Conservation (phyloP, 2,113 vertebrate species). For the Crotalus horridus region DNA sequence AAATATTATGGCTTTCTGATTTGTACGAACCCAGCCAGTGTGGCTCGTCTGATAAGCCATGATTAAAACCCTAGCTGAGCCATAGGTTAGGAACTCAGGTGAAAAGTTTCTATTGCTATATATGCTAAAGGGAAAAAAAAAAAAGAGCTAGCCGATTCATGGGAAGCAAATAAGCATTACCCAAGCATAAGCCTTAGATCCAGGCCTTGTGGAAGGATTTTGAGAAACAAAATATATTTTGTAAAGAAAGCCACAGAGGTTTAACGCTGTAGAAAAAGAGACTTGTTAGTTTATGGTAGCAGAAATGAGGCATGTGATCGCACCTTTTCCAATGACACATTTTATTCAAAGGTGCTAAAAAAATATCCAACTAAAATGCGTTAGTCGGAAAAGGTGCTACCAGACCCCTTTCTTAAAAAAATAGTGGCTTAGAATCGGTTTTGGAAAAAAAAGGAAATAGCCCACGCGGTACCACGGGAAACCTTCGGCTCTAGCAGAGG, state of each 20-base stretch:
- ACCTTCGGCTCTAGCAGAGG: conserved; percentile 7
- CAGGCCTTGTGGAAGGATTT: conserved; percentile 42
- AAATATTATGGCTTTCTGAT: neutral
- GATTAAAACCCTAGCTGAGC: neutral
- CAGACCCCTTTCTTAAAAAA: neutral
- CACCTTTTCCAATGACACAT: neutral
- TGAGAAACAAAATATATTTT: conserved; percentile 38
- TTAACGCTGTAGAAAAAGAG: neutral
- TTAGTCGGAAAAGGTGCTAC: neutral
- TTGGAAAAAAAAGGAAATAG: conserved; percentile 48
- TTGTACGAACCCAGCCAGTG: neutral
- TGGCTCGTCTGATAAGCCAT: neutral
- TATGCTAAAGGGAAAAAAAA: neutral
- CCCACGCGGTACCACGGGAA: conserved; percentile 22
- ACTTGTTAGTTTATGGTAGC: neutral
- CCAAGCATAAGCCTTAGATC: neutral
- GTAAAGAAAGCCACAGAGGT: conserved; percentile 36
- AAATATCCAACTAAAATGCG: neutral
- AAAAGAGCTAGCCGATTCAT: neutral
- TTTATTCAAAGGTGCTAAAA: neutral
- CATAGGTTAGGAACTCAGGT: neutral
- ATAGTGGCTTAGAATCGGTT: neutral
- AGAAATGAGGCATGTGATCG: neutral
- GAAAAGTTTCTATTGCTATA: neutral
- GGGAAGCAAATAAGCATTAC: neutral